phyloP scores from a whole-genome alignment of 37 sponge, comb jelly and placozoan genomes.

The Theonella swinhoei region DNA sequence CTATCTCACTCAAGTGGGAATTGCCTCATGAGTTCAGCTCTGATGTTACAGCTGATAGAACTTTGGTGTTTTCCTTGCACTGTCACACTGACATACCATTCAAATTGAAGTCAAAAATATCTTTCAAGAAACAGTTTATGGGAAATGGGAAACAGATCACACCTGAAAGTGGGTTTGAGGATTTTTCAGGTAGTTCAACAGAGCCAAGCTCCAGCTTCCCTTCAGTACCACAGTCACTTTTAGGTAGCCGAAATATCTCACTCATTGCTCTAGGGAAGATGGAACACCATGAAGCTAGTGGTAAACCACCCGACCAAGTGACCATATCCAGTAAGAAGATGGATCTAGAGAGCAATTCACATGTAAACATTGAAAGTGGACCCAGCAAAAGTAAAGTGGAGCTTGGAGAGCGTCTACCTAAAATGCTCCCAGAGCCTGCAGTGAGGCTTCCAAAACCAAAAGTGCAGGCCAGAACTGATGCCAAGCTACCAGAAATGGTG shows the following conservation, averaged over 20 bases:
- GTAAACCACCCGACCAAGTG: no score
- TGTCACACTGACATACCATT: conserved; percentile 61
- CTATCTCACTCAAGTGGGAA: conserved; percentile 58
- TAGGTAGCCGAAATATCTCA: conserved; percentile 22
- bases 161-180: conserved; percentile 81
- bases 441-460: not conserved
- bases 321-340: no score
- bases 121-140: conserved; percentile 7
- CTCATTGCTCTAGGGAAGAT: not conserved
- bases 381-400: not conserved
- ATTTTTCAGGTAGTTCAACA: conserved; percentile 24
- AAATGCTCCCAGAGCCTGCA: not conserved
- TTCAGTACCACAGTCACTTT: conserved; percentile 33
- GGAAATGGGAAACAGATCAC: conserved; percentile 1
- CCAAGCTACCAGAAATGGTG: not conserved
- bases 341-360: no score
- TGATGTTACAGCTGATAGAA: conserved; percentile 34
- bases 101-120: conserved; percentile 2
- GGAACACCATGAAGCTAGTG: no score
- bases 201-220: conserved; percentile 32
- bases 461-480: not conserved
- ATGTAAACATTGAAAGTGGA: no score
- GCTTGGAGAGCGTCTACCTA: not conserved
- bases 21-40: not conserved
- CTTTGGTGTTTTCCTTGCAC: conserved; percentile 45